Base-by-base conservation (phyloP, 2,888 invertebrate species). In the Salpingus planirostris region DNA sequence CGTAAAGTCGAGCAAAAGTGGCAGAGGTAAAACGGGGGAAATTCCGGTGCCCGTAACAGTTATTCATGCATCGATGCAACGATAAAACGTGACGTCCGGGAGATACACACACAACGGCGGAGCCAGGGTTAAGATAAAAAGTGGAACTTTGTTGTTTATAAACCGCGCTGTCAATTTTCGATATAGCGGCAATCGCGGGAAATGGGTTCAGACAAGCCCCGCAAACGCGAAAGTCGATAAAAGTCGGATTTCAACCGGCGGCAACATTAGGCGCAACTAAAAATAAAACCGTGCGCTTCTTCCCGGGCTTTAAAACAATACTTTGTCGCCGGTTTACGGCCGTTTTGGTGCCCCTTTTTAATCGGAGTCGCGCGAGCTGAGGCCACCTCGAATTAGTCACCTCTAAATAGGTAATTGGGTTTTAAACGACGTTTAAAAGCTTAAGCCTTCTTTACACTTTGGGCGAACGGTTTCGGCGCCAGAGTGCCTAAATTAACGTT, bases 191-290 rank as follows among this genome's bases (percentile, higher is more conserved):
- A 37, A 37, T 33, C 18, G 32, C 33, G 33, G 37, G 32, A 38
- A 33, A 33, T 33, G 29, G 33, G 27, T 33, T 38, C 28, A 36
- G 33, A 37, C 31, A 40, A 29, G 33, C 33, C 38, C 31, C 32
- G 36, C 36, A 37, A 33, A 36, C 36, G 39, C 30, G 31, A 37
- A 31, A 37, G 39, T 36, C 36, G 39, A 39, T 39, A 37, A 39
- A 39, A 38, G 35, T 36, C 38, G 31, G 31, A 33, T 36, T 38
- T 31, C 31, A 38, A n/a, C n/a, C n/a, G n/a, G 29, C 33, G 25
- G 29, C 25, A 31, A 35, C 31, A 36, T 39, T 35, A 38, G 36
- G 35, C 35, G 38, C n/a, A 30, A 8, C 18, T 7, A 30, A 26
- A 30, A 30, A 30, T 28, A 29, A 18, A 6, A 18, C 6, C 18